Percentiles rank a stretch among this genome's conserved stretches.
Conservation (phyloP, 2,888 invertebrate species). For the Quadroppia sp. region DNA sequence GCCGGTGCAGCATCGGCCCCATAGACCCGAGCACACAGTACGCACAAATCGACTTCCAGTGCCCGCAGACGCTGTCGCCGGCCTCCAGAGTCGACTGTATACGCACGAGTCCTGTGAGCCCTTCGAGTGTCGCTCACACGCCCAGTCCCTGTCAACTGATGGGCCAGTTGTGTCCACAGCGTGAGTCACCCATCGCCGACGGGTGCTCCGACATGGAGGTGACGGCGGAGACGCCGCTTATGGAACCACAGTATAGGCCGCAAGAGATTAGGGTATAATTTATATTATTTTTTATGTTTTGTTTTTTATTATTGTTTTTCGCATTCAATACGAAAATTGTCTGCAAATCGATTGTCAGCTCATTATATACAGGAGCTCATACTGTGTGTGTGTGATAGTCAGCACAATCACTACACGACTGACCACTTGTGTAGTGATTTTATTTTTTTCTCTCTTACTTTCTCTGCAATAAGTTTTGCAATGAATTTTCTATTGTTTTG, state of each 20-base stretch:
- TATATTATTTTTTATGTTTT: background rate
- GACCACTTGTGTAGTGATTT: no score
- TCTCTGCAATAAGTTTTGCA: no score
- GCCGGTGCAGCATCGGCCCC: background rate
- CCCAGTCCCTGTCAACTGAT: background rate
- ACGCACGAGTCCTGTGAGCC: no score
- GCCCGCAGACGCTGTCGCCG: background rate
- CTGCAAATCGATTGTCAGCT: background rate
- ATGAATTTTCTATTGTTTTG: no score
- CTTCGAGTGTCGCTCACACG: background rate
- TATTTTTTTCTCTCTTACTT: no score
- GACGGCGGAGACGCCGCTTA: background rate
- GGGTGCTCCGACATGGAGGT: background rate
- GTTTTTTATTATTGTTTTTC: no score
- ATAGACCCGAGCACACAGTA: conserved; percentile 11
- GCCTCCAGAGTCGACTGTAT: background rate
- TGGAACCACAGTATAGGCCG: conserved; percentile 14
- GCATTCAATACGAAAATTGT: no score
- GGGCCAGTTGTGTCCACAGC: background rate
- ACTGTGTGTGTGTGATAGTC: no score
- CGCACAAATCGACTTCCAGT: conserved; percentile 10
- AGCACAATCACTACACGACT: no score
- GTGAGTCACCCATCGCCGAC: conserved; percentile 9
- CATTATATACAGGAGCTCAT: no score
- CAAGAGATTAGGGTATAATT: conserved; percentile 11